These are phyloP conservation scores for Lota lota DNA, from an alignment of 2,113 vertebrate genomes.

Conservation along the genomic window DNA sequence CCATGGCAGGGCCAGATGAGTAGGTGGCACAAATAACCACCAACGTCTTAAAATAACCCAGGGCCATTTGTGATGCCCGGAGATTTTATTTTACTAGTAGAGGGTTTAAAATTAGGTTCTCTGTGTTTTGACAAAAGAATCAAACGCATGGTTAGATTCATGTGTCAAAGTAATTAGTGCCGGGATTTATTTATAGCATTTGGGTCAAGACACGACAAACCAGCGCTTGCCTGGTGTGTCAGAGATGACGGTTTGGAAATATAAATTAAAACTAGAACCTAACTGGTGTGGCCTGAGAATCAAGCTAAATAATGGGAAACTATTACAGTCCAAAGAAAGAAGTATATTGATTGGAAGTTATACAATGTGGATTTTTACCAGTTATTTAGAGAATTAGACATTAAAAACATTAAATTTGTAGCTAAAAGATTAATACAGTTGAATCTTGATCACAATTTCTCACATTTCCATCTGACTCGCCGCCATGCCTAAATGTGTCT, in stretches of 20 bases:
- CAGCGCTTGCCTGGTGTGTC: constrained; percentile 8
- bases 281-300: neutral
- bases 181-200: constrained; percentile 36
- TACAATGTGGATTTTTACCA: too few relatives aligned
- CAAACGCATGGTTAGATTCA: constrained; percentile 31
- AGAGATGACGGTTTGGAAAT: neutral
- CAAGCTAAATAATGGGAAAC: neutral
- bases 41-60: constrained; percentile 52
- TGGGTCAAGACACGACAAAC: constrained; percentile 28
- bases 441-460: too few relatives aligned
- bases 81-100: constrained; percentile 51
- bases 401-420: too few relatives aligned
- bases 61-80: constrained; percentile 34
- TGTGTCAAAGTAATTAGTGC: constrained; percentile 45
- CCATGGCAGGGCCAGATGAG: constrained; percentile 34
- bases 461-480: too few relatives aligned
- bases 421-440: too few relatives aligned
- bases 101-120: constrained; percentile 34
- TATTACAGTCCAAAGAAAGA: neutral
- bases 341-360: too few relatives aligned
- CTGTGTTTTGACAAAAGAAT: constrained; percentile 40
- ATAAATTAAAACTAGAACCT: neutral
- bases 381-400: too few relatives aligned
- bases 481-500: too few relatives aligned
- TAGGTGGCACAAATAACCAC: constrained; percentile 56